phyloP scores from a whole-genome alignment of 2,797 vertebrate species.

The Anisognathus igniventris region DNA sequence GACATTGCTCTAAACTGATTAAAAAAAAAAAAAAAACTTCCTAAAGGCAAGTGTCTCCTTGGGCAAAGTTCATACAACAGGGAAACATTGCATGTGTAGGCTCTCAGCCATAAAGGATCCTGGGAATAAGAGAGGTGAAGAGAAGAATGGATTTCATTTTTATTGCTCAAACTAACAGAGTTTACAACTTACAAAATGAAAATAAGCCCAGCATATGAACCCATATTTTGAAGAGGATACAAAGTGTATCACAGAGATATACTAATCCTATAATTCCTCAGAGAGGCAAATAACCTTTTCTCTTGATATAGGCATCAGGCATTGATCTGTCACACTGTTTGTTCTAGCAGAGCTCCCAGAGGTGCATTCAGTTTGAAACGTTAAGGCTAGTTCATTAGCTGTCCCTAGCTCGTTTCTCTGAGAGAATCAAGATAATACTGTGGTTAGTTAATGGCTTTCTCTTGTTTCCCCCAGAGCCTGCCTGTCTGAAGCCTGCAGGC shows the following conservation, averaged over 20 bases:
- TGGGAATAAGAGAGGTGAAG: neutral
- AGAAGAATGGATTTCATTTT: neutral
- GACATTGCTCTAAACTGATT: neutral
- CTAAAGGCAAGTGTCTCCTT: neutral
- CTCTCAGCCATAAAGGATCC: neutral
- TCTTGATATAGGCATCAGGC: slow-evolving; percentile 91
- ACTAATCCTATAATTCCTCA: slow-evolving; percentile 82
- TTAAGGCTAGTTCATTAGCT: slow-evolving; percentile 95
- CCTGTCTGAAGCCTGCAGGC: slow-evolving; percentile 89
- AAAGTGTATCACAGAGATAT: slow-evolving; percentile 73
- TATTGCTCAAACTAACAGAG: neutral
- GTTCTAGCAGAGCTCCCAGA: slow-evolving; percentile 88
- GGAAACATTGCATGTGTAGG: neutral
- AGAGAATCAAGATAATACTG: slow-evolving; percentile 97
- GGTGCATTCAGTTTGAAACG: slow-evolving; percentile 84
- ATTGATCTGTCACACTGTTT: slow-evolving; percentile 97
- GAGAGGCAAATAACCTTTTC: slow-evolving; percentile 94
- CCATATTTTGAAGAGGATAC: slow-evolving; percentile 42
- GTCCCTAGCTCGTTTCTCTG: slow-evolving; percentile 88
- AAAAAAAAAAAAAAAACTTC: neutral
- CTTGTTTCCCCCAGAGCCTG: slow-evolving; percentile 94
- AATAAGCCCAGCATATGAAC: neutral
- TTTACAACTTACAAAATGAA: slow-evolving; percentile 31
- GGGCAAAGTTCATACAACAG: neutral
- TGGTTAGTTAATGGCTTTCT: slow-evolving; percentile 99